Percentiles rank a stretch among this genome's conserved stretches.
These are phyloP conservation scores for Linepithema humile DNA, from an alignment of 1,140 invertebrate genomes.

Conservation along the genomic window DNA sequence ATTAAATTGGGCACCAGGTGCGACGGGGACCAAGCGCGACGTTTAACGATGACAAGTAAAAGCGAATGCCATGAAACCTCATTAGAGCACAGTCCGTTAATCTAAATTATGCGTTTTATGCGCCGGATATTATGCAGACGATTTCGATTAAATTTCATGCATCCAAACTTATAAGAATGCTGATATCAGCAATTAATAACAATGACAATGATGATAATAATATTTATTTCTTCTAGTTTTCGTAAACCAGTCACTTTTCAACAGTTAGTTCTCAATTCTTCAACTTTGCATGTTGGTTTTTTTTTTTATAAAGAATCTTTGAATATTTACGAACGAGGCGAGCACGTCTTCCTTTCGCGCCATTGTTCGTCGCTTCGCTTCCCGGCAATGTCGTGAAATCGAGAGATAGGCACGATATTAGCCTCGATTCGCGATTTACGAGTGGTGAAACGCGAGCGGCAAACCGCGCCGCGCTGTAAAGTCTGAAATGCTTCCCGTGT, in stretches of 20 bases:
- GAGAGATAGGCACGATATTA: slow-evolving; percentile 58
- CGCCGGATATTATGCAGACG: not conserved
- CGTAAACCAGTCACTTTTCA: not conserved
- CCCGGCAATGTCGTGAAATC: slow-evolving; percentile 36
- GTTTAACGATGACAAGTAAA: slow-evolving; percentile 2
- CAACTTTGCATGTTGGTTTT: not conserved
- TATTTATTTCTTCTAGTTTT: not conserved
- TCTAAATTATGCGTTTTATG: not conserved
- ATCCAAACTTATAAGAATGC: not conserved
- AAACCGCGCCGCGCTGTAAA: not conserved
- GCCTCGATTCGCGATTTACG: slow-evolving; percentile 56
- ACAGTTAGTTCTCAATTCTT: not conserved
- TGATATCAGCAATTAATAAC: not conserved
- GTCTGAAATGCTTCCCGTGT: slow-evolving; percentile 39
- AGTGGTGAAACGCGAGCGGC: slow-evolving; percentile 35
- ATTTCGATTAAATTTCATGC: not conserved
- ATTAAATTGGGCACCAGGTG: slow-evolving; percentile 27
- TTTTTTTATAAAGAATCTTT: not conserved
- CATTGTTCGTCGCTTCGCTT: slow-evolving; percentile 37
- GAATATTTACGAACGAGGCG: slow-evolving; percentile 22
- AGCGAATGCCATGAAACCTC: not conserved
- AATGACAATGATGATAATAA: not conserved
- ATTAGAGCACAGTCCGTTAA: not conserved
- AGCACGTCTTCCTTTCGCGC: not conserved
- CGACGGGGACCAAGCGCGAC: not conserved